Percentiles rank a stretch among this genome's conserved stretches.
Evolutionary conservation across 2,797 vertebrate species (phyloP).

Genomic region (Gymnoscopelus braueri): DNA sequence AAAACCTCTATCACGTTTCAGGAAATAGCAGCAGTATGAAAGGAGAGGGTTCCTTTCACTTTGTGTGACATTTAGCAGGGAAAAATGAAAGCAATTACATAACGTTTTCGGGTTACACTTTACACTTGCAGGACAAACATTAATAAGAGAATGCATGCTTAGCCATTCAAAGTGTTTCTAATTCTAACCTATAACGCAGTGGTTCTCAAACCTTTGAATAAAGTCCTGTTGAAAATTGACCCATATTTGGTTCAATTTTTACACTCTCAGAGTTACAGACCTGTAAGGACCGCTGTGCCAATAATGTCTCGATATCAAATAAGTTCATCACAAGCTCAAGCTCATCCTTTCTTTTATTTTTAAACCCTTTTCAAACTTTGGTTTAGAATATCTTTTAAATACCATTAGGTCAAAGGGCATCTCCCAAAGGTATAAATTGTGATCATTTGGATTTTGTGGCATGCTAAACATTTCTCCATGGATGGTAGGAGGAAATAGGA

Average conservation of each 20-base stretch:
- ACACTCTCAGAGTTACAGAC: too few relatives aligned
- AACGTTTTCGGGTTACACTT: background rate
- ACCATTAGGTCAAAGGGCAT: slow-evolving; percentile 43
- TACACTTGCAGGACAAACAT: background rate
- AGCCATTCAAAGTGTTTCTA: too few relatives aligned
- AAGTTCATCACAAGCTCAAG: background rate
- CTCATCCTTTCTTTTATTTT: background rate
- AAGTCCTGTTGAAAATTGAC: too few relatives aligned
- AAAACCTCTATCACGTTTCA: background rate
- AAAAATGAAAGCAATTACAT: slow-evolving; percentile 3
- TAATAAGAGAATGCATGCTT: background rate
- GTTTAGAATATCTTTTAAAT: too few relatives aligned
- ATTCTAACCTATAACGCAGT: too few relatives aligned
- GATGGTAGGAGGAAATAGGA: slow-evolving; percentile 44
- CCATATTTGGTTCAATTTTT: too few relatives aligned
- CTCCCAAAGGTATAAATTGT: slow-evolving; percentile 11
- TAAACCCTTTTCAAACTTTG: too few relatives aligned
- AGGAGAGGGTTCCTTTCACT: too few relatives aligned
- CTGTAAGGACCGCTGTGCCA: too few relatives aligned
- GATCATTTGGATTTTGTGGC: slow-evolving; percentile 24
- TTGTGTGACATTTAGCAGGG: background rate
- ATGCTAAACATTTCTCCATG: slow-evolving; percentile 23
- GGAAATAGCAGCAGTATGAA: background rate
- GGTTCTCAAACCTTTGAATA: too few relatives aligned
- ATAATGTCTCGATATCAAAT: background rate